Base-by-base conservation (phyloP, 2,888 invertebrate species). In the Xestia c-nigrum region DNA sequence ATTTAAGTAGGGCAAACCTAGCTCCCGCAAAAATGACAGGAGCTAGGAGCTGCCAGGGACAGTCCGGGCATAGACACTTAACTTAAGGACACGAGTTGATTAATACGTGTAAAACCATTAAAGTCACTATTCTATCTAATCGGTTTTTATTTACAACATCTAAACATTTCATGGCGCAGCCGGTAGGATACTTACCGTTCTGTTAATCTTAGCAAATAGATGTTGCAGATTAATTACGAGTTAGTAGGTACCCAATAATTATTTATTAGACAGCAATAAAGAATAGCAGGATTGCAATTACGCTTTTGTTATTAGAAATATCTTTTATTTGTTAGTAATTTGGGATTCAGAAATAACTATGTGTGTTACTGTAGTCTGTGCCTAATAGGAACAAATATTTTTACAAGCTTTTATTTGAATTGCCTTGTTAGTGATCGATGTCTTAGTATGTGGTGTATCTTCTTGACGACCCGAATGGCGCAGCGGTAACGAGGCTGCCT, bases 191-290 rank as follows among this genome's bases (percentile, higher is more conserved):
- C 24, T 46, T 38, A 24, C 47, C 12, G 19, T 59, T 74, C 40
- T 64, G 9, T 24, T 57, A 16, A 31, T 24, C 59, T 59, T 61
- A 38, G 31, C 19, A 55, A 82, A 66, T 66, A 73, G 24, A 55
- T 70, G 6, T 68, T 69, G 16, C 47, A 47, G 57, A 81, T 76
- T 55, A 72, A 57, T 61, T 61, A 59, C 38, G n/a, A 76, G 16
- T 12, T n/a, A n/a, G 14, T 72, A 57, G 0, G 21, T 46, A 24
- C 5, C 38, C 65, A 47, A 52, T 66, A 67, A 55, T 65, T 67
- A 55, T 74, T 85, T 72, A 82, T 79, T 73, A 46, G 65, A 66
- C 31, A 57, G 67, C 70, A 73, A 82, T 72, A 78, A 66, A 73
- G 61, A 38, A 61, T n/a, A 14, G 9, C 7, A 55, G n/a, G 38